Base-by-base conservation (phyloP, 1,140 invertebrate genomes). In the Lordiphosa clarofinis region DNA sequence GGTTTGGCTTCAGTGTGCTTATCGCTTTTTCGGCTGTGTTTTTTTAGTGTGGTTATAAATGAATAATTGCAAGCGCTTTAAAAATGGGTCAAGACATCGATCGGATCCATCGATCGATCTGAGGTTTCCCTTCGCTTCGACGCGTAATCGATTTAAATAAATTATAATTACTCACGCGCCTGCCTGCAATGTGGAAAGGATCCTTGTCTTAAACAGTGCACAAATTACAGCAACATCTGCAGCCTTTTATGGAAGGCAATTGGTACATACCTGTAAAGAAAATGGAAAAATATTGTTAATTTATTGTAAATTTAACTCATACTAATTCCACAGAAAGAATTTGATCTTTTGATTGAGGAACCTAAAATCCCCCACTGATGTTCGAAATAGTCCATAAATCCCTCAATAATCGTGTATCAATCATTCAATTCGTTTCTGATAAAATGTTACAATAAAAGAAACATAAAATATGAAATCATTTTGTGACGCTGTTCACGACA, bases 111-210 rank as follows among this genome's bases (percentile, higher is more conserved):
- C 42, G 55, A 56, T 65, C 55, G 67, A 81, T 79, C 50, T 28
- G 57, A 67, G 66, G 71, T 74, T 74, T 55, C 68, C 56, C 42
- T 63, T 67, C 38, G 56, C 53, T 40, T 56, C 38, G 69, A 47
- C n/a, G 42, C 61, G 52, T 79, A 78, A 79, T 81, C 76, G 66
- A 81, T 81, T 82, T 72, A 81, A 76, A 81, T 81, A 76, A 82
- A 81, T 81, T 81, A 81, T 81, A 84, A 76, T 76, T 82, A 81
- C 76, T 81, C 78, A 82, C 72, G 64, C 63, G 40, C 54, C 43
- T 24, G 19, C 19, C 19, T 19, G 13, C 28, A 46, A 31, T 31
- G 28, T 31, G 56, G 10, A 31, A 52, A 60, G 48, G 50, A 67
- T 67, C 64, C 64, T 67, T 67, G 63, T 53, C 59, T 48, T n/a